Evolutionary conservation across 2,888 invertebrate genomes (phyloP).

Genomic region (Polyommatus iphigenia): DNA sequence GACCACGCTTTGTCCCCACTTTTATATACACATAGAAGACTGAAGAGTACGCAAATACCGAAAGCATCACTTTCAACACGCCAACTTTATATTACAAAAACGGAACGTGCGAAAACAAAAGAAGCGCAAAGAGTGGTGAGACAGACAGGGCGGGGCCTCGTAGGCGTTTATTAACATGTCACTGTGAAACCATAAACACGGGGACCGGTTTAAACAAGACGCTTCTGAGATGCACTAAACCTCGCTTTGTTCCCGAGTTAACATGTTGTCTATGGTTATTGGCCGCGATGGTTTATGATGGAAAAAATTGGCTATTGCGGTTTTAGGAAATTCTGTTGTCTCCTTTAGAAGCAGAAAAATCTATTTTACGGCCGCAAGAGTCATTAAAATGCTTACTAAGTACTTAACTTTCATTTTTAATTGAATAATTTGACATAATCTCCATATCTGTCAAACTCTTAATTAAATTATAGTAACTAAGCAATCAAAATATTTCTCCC

Average conservation of each 20-base stretch:
- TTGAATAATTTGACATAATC: too few species aligned
- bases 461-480: too few species aligned
- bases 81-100: constrained; percentile 22
- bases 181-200: constrained; percentile 49
- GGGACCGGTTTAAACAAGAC: constrained; percentile 41
- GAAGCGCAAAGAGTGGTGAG: constrained; percentile 12
- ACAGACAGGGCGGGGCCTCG: constrained; percentile 48
- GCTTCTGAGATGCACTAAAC: constrained; percentile 31
- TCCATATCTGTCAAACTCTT: too few species aligned
- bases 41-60: neutral
- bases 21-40: neutral
- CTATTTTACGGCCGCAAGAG: neutral
- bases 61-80: constrained; percentile 11
- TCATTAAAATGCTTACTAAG: too few species aligned
- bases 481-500: too few species aligned
- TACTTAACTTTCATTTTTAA: too few species aligned
- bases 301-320: constrained; percentile 14
- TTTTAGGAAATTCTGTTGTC: neutral
- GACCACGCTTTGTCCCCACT: neutral
- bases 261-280: constrained; percentile 56
- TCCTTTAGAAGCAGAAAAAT: neutral
- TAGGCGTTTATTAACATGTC: constrained; percentile 63
- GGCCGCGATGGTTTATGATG: constrained; percentile 23
- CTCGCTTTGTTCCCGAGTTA: constrained; percentile 57
- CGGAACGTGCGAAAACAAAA: constrained; percentile 33